These are phyloP conservation scores for Alectoris magna DNA, from an alignment of 2,797 vertebrate species.

Conservation along the genomic window DNA sequence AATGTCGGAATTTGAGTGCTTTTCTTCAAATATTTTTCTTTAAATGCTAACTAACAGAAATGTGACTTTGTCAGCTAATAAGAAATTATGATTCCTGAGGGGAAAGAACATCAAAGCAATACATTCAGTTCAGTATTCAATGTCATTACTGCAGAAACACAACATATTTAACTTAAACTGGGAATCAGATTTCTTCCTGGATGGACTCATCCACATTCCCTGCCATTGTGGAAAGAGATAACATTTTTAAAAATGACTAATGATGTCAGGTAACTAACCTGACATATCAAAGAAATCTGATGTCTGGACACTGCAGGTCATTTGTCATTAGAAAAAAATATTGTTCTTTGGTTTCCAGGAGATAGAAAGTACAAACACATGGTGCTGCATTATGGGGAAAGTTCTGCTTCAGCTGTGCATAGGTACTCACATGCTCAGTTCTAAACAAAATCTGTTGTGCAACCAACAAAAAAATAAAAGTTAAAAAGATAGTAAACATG, in stretches of 20 bases:
- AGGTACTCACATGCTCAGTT: neutral
- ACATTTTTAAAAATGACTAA: neutral
- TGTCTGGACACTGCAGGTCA: neutral
- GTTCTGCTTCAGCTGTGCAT: neutral
- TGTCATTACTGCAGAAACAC: neutral
- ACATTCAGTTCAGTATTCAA: neutral
- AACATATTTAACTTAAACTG: neutral
- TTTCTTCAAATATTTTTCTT: neutral
- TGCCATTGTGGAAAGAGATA: neutral
- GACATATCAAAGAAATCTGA: neutral
- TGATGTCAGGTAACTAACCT: neutral
- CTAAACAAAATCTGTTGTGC: neutral
- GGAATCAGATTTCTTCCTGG: neutral
- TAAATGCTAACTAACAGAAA: neutral
- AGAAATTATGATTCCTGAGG: neutral
- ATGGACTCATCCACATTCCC: neutral
- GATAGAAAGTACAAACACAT: neutral
- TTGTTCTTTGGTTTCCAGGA: neutral
- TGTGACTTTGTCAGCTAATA: neutral
- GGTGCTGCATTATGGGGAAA: neutral
- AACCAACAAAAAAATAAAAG: neutral
- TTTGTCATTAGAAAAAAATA: neutral
- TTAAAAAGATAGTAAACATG: neutral
- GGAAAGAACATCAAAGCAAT: neutral
- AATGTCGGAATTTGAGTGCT: neutral